Base-by-base conservation (phyloP, 2,797 vertebrate genomes). In the Pygocentrus nattereri region DNA sequence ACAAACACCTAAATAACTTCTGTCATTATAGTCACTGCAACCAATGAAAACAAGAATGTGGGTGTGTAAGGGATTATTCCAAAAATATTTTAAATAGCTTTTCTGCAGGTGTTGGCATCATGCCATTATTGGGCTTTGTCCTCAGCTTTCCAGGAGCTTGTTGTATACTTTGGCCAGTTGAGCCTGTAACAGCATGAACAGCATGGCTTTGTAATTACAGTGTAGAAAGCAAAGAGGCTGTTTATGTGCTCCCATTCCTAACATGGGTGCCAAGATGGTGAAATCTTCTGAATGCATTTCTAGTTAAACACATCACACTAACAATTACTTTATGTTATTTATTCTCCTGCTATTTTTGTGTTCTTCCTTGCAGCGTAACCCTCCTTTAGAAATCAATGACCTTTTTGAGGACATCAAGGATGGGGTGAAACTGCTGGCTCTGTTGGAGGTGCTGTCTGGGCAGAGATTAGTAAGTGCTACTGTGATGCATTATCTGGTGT, bases 361-460 rank as follows among this genome's bases (percentile, higher is more conserved):
- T 81, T 47, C 78, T 84, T 25, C 88, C 27, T 82, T 86, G 0
- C 88, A 99, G 98, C 93, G 94, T 85, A 98, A 96, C 88, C 97
- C 97, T 38, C 96, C 97, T 0, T 91, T 98, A 11, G 92, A 97
- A 88, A 92, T 99, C 75, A 97, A 95, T 19, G 97, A 99, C 83
- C 95, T 99, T 62, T 99, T 99, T 85, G 97, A 99, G 94, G 98
- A 99, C 90, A 98, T 99, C 90, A 99, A 98, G 92, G 97, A 99
- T 93, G 98, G 98, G 79, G 93, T 97, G 85, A 98, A 97, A 91
- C 92, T 99, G 6, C 92, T 99, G 88, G 96, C 97, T 58, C 93
- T 99, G 82, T 86, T 99, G 91, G 98, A 99, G 85, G 97, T 99
- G 88, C 94, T 99, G 73, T 99, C 98, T 65, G 98, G 97, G 71